Evolutionary conservation across 2,797 vertebrate species (phyloP).

Genomic region (Melanotaenia parkinsoni): DNA sequence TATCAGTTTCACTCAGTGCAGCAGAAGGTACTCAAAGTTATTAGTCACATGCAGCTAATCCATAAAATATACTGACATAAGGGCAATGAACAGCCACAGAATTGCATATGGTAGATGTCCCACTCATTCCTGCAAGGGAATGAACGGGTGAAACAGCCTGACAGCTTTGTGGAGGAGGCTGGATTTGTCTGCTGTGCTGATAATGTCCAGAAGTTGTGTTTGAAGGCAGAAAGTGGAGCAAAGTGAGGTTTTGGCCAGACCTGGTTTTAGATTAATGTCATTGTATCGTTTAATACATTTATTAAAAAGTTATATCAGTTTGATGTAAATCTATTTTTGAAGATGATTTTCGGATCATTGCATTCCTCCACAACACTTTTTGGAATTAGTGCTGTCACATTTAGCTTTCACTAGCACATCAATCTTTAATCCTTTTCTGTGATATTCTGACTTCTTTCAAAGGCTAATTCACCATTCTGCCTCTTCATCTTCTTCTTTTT

Average conservation of each 20-base stretch:
- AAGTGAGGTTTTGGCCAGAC: not conserved
- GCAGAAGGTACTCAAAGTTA: slow-evolving; percentile 37
- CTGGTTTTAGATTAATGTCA: no score
- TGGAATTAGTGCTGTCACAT: not conserved
- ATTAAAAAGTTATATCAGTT: no score
- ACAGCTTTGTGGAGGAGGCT: not conserved
- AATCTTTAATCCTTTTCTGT: not conserved
- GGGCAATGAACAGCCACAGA: slow-evolving; percentile 14
- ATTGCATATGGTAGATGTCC: not conserved
- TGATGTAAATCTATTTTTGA: no score
- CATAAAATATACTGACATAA: slow-evolving; percentile 28
- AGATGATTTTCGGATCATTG: no score
- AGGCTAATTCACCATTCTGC: no score
- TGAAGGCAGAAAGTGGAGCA: no score
- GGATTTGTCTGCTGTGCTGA: not conserved
- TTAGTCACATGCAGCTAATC: slow-evolving; percentile 37
- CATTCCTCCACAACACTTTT: no score
- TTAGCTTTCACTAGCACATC: no score
- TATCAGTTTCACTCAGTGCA: slow-evolving; percentile 44
- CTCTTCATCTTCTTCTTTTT: no score
- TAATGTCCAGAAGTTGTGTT: not conserved
- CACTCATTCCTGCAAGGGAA: not conserved
- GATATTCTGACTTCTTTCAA: not conserved
- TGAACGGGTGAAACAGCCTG: not conserved
- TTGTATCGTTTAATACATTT: no score